phyloP scores from a whole-genome alignment of 2,113 vertebrate species.

The Pedionomus torquatus region DNA sequence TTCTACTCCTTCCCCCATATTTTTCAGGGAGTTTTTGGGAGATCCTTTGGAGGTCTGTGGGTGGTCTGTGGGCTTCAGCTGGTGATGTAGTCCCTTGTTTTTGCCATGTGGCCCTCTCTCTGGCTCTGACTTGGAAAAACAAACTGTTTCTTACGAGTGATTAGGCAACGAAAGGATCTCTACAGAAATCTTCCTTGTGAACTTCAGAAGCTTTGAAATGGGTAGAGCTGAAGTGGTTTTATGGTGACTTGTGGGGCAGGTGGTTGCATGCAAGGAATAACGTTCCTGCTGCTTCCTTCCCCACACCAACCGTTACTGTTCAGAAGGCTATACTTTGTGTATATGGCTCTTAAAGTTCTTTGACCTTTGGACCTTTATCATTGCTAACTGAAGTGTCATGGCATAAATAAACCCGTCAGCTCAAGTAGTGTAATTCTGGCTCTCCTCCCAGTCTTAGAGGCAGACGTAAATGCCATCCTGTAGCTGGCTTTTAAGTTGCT shows the following conservation, averaged over 20 bases:
- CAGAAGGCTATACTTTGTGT: background rate
- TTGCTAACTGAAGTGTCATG: conserved; percentile 7
- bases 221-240: background rate
- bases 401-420: background rate
- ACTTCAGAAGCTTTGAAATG: background rate
- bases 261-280: background rate
- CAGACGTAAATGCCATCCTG: background rate
- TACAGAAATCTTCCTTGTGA: background rate
- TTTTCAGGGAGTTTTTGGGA: background rate
- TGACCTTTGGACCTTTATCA: conserved; percentile 17
- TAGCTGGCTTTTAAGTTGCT: conserved; percentile 12
- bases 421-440: conserved; percentile 32
- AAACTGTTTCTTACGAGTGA: background rate
- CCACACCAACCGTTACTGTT: background rate
- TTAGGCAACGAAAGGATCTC: background rate
- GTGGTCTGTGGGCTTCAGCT: background rate
- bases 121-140: background rate
- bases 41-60: background rate
- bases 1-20: background rate
- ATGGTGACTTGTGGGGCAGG: background rate
- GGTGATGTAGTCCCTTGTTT: rapidly evolving
- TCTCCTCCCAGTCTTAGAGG: background rate
- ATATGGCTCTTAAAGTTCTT: background rate
- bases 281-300: background rate
- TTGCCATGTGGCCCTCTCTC: background rate